Percentiles rank a stretch among this genome's conserved stretches.
Conservation (phyloP, 2,888 invertebrate genomes). For the Erebia ligea region DNA sequence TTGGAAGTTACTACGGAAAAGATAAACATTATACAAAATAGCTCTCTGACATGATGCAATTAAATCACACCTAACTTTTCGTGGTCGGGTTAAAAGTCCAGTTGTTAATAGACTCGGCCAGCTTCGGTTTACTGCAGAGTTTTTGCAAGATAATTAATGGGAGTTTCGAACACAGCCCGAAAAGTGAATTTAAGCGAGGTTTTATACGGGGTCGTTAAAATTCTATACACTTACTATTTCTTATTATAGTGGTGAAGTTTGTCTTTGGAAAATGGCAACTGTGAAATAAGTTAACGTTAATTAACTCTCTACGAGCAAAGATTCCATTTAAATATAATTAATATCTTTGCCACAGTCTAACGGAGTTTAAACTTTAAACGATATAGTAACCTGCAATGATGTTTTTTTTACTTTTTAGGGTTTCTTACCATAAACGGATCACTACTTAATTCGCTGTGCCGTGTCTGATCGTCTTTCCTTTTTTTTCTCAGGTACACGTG, state of each 20-base stretch:
- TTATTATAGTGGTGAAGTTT: conserved; percentile 47
- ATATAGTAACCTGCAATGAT: too few relatives aligned
- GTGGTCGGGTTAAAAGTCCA: conserved; percentile 40
- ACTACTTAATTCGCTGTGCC: too few relatives aligned
- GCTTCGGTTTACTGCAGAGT: conserved; percentile 41
- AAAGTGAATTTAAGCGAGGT: conserved; percentile 48
- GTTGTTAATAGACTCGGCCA: conserved; percentile 59
- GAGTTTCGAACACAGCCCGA: conserved; percentile 50
- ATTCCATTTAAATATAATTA: too few relatives aligned
- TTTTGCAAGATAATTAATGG: conserved; percentile 58
- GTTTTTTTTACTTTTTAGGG: too few relatives aligned
- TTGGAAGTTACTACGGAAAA: too few relatives aligned
- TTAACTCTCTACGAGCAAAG: conserved; percentile 10
- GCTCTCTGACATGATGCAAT: neutral
- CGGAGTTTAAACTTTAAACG: conserved; percentile 11
- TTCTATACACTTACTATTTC: conserved; percentile 55
- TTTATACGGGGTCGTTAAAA: conserved; percentile 61
- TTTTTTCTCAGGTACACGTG: too few relatives aligned
- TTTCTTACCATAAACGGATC: too few relatives aligned
- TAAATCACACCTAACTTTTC: neutral
- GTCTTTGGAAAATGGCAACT: too few relatives aligned
- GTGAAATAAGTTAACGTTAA: conserved; percentile 27
- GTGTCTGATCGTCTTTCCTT: too few relatives aligned
- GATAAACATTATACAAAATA: too few relatives aligned
- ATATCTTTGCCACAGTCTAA: neutral